These are phyloP conservation scores for Sparidentex hasta DNA, from an alignment of 2,797 vertebrate species.

Conservation along the genomic window DNA sequence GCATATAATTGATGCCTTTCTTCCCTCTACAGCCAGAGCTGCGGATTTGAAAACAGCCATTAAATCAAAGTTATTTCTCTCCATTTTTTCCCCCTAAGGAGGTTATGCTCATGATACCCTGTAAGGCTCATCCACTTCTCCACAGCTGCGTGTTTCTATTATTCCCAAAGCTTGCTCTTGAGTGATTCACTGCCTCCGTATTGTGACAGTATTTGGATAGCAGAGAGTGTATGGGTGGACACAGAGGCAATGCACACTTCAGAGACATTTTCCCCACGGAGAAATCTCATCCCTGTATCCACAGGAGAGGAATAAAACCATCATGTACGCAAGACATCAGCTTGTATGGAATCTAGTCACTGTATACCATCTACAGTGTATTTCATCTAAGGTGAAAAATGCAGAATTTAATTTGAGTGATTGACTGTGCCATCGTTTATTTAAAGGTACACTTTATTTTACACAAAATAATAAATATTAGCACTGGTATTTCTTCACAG, in stretches of 20 bases:
- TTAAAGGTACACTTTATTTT: slow-evolving; percentile 58
- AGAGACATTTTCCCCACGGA: slow-evolving; percentile 2
- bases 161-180: slow-evolving; percentile 51
- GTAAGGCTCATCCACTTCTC: slow-evolving; percentile 49
- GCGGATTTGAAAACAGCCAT: slow-evolving; percentile 54
- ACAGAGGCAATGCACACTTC: slow-evolving; percentile 10
- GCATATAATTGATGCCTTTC: slow-evolving; percentile 55
- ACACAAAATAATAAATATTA: slow-evolving; percentile 75
- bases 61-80: slow-evolving; percentile 59
- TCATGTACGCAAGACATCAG: neutral
- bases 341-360: neutral
- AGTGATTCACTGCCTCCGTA: slow-evolving; percentile 58
- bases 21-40: slow-evolving; percentile 11
- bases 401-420: too few species aligned
- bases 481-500: slow-evolving; percentile 11
- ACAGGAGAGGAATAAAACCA: slow-evolving; percentile 4
- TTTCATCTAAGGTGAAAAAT: neutral
- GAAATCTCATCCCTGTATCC: slow-evolving; percentile 28
- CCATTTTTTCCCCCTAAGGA: slow-evolving; percentile 17
- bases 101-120: slow-evolving; percentile 30
- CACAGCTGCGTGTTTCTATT: slow-evolving; percentile 46
- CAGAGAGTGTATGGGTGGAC: slow-evolving; percentile 16
- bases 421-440: neutral
- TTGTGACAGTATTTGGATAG: slow-evolving; percentile 56
- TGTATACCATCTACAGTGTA: neutral